phyloP scores from a whole-genome alignment of 2,797 vertebrate genomes.

The Pangasius krempfi region DNA sequence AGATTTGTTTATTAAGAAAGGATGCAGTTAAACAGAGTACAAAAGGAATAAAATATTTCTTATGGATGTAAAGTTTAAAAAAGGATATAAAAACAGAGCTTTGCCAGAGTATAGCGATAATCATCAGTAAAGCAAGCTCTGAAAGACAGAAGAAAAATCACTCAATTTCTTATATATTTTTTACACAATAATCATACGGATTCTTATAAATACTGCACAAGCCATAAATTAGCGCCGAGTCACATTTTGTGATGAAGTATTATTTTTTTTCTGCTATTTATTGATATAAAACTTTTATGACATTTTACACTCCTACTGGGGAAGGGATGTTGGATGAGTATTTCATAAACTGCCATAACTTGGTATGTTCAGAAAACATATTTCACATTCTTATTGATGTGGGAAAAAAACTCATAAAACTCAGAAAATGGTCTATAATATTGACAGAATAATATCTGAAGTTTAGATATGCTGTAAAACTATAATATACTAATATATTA shows the following conservation, averaged over 20 bases:
- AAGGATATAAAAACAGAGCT: background rate
- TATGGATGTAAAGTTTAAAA: background rate
- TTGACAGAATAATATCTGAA: background rate
- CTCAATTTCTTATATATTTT: background rate
- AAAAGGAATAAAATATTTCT: background rate
- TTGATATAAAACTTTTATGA: background rate
- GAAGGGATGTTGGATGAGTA: no score
- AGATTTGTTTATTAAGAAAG: background rate
- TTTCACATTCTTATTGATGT: background rate
- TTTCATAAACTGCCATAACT: background rate
- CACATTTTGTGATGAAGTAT: background rate
- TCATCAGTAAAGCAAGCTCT: background rate
- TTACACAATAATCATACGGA: background rate
- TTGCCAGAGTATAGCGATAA: background rate
- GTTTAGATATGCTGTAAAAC: background rate
- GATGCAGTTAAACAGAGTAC: background rate
- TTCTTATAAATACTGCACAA: background rate
- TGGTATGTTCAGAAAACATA: background rate
- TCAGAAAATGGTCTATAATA: background rate
- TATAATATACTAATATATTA: background rate
- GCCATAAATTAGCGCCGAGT: background rate
- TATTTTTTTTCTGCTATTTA: background rate
- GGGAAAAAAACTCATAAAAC: background rate
- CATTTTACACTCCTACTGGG: background rate
- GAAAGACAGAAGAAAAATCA: background rate